phyloP scores from a whole-genome alignment of 2,888 invertebrate genomes.

The Chrysodeixis includens region DNA sequence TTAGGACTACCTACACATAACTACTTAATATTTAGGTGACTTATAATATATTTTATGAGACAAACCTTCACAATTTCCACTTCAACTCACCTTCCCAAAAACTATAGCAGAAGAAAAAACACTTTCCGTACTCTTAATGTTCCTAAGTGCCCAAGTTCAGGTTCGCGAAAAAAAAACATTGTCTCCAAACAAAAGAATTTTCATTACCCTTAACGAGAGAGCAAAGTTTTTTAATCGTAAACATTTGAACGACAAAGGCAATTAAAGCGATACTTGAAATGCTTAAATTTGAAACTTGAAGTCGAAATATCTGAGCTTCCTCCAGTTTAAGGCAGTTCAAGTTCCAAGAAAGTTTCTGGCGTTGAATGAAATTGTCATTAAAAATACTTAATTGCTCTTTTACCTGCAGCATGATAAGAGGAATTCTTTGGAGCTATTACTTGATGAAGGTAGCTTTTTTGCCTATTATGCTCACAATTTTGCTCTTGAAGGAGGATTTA shows the following conservation, averaged over 20 bases:
- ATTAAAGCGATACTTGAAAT: constrained; percentile 52
- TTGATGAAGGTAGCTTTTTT: background rate
- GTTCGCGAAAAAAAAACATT: constrained; percentile 23
- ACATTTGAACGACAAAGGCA: constrained; percentile 50
- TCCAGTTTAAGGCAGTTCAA: constrained; percentile 34
- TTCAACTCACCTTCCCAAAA: background rate
- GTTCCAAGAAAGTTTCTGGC: constrained; percentile 26
- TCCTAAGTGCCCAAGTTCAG: constrained; percentile 25
- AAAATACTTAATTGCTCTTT: constrained; percentile 49
- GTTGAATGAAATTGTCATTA: constrained; percentile 52
- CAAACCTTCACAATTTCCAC: no score
- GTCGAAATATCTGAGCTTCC: constrained; percentile 35
- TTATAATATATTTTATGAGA: no score
- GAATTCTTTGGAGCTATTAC: background rate
- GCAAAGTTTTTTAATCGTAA: constrained; percentile 59
- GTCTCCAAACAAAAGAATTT: constrained; percentile 56
- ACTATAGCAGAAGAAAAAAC: background rate
- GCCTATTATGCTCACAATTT: no score
- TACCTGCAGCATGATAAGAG: background rate
- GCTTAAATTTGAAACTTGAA: constrained; percentile 51
- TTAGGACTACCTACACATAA: no score
- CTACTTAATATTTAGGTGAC: no score
- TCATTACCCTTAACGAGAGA: constrained; percentile 45
- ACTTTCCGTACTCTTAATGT: constrained; percentile 1
- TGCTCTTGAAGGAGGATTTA: no score